Evolutionary conservation across 2,113 vertebrate species (phyloP).

Genomic region (Genyomyrus donnyi): DNA sequence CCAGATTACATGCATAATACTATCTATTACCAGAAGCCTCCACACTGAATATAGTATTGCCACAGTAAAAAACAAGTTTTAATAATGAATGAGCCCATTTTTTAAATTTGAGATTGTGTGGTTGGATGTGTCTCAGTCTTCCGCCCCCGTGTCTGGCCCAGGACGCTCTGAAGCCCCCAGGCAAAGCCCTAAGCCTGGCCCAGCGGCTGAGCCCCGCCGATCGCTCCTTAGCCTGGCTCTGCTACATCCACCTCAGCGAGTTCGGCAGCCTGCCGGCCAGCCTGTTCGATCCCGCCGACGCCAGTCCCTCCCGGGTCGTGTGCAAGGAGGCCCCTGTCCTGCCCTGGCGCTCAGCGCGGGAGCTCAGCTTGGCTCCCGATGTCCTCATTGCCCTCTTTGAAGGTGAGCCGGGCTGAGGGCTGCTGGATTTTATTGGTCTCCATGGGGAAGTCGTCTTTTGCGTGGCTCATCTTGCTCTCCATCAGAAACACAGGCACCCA

Average conservation of each 20-base stretch:
- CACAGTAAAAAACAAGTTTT: not conserved
- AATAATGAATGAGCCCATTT: not conserved
- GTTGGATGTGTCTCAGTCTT: not conserved
- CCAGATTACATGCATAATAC: not conserved
- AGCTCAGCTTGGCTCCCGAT: constrained; percentile 70
- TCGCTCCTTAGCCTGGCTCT: constrained; percentile 83
- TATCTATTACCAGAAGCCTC: not conserved
- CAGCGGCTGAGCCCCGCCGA: constrained; percentile 61
- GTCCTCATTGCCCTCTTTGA: constrained; percentile 72
- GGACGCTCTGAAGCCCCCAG: constrained; percentile 70
- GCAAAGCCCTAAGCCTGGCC: constrained; percentile 46
- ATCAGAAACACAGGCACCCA: not conserved
- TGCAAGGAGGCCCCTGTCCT: constrained; percentile 74
- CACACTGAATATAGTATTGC: not conserved
- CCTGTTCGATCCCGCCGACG: constrained; percentile 75
- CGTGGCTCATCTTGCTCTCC: not conserved
- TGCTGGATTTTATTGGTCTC: not conserved
- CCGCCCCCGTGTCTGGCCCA: constrained; percentile 34
- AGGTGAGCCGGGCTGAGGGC: constrained; percentile 53
- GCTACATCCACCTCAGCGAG: constrained; percentile 83
- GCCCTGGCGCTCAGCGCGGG: constrained; percentile 69
- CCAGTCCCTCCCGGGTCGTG: constrained; percentile 73
- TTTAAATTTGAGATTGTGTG: not conserved
- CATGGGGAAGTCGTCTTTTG: not conserved
- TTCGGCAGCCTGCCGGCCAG: constrained; percentile 71